Evolutionary conservation across 2,113 vertebrate species (phyloP).

Genomic region (Macquaria ambigua): DNA sequence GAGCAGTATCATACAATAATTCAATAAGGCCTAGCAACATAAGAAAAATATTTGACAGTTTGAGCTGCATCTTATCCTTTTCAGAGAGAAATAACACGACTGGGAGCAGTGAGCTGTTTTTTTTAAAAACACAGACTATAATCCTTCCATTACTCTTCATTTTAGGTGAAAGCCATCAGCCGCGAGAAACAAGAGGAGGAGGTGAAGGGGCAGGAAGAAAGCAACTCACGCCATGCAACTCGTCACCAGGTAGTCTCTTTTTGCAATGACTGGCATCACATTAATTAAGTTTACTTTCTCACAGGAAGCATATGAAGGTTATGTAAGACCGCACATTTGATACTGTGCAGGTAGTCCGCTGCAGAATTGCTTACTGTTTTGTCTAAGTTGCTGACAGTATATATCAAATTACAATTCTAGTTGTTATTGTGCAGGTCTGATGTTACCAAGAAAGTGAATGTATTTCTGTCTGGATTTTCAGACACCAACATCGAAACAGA

Average conservation of each 20-base stretch:
- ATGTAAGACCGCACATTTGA: neutral
- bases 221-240: conserved; percentile 94
- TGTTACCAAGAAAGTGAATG: neutral
- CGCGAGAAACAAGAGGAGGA: conserved; percentile 98
- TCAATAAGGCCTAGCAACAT: neutral
- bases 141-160: neutral
- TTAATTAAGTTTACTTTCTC: neutral
- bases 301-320: neutral
- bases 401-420: no score
- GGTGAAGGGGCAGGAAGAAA: conserved; percentile 93
- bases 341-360: rapidly evolving
- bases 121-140: neutral
- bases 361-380: neutral
- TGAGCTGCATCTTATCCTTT: neutral
- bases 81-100: neutral
- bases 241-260: conserved; percentile 91
- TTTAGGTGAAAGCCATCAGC: conserved; percentile 94
- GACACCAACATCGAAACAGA: conserved; percentile 95
- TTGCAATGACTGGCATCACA: neutral
- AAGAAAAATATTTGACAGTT: neutral
- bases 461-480: conserved; percentile 61
- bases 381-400: neutral
- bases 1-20: neutral
- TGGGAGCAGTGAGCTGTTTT: neutral
- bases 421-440: neutral